Conservation (phyloP, 2,888 invertebrate genomes). For the Tetragnatha montana region DNA sequence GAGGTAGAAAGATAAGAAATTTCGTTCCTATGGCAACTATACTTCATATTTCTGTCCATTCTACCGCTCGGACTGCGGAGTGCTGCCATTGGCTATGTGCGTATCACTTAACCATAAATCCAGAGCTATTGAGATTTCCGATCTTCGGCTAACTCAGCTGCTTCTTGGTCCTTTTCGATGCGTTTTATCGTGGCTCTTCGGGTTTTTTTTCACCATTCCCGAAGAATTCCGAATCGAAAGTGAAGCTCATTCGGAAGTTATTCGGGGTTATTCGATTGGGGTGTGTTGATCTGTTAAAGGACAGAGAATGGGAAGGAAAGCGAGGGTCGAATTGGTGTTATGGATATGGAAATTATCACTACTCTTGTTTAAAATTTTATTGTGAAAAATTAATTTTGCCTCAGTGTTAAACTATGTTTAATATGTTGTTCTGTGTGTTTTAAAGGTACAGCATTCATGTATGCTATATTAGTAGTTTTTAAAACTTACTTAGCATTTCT, state of each 20-base stretch:
- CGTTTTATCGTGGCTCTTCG: neutral
- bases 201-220: neutral
- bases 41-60: slow-evolving; percentile 60
- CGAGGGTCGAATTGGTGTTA: no score
- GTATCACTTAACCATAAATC: slow-evolving; percentile 60
- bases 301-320: no score
- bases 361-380: no score
- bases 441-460: no score
- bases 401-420: no score
- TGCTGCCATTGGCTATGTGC: slow-evolving; percentile 33
- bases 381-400: no score
- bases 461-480: no score
- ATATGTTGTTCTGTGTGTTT: no score
- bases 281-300: neutral
- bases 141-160: slow-evolving; percentile 2
- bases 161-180: neutral
- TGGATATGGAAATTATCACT: no score
- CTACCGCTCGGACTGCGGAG: slow-evolving; percentile 56
- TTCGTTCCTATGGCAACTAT: slow-evolving; percentile 45
- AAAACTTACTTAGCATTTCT: no score
- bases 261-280: neutral
- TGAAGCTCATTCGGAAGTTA: neutral
- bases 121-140: slow-evolving; percentile 49
- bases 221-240: neutral
- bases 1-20: slow-evolving; percentile 49